Conservation (phyloP, 2,797 vertebrate species). For the Chiroxiphia lanceolata region DNA sequence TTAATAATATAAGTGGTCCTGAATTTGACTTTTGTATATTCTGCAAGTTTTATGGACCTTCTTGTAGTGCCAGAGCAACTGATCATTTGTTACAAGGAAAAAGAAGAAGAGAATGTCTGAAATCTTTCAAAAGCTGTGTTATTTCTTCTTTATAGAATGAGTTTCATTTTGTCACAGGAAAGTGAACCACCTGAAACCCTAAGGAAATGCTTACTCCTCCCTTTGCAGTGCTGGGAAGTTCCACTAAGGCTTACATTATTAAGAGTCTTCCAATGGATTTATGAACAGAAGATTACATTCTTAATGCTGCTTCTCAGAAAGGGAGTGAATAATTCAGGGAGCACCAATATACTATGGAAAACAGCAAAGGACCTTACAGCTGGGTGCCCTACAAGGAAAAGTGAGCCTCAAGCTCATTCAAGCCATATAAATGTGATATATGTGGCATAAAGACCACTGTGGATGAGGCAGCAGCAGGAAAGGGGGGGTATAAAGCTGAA, state of each 20-base stretch:
- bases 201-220: slow-evolving; percentile 48
- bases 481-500: not conserved
- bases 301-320: slow-evolving; percentile 60
- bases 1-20: not conserved
- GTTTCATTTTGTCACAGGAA: not conserved
- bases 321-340: slow-evolving; percentile 45
- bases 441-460: not conserved
- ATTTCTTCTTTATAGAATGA: not conserved
- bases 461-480: not conserved
- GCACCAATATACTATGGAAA: not conserved
- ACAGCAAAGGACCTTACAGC: not conserved
- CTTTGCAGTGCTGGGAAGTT: slow-evolving; percentile 17
- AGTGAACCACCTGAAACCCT: not conserved
- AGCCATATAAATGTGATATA: not conserved
- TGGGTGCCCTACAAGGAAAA: not conserved
- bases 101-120: not conserved
- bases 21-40: not conserved
- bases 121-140: not conserved
- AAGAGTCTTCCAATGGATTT: slow-evolving; percentile 63
- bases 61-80: not conserved
- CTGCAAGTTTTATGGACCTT: not conserved
- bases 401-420: not conserved
- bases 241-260: slow-evolving; percentile 58
- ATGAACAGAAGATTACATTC: slow-evolving; percentile 52
- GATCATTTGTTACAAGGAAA: not conserved